These are phyloP conservation scores for Cyprinodon variegatus DNA, from an alignment of 2,113 vertebrate genomes.

Conservation along the genomic window DNA sequence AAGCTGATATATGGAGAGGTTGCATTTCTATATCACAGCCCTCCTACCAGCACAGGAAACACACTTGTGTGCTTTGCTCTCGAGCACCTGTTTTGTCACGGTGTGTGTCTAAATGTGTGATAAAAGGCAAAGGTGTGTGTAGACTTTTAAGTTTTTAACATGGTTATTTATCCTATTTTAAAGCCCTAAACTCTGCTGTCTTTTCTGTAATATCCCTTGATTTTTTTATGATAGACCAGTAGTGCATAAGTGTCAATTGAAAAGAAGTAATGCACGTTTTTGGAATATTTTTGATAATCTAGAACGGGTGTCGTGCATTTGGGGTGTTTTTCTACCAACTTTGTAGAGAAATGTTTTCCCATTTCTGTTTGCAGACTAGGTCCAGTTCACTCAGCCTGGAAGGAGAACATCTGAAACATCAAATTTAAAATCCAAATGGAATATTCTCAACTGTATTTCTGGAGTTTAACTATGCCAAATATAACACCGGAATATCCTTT, in stretches of 20 bases:
- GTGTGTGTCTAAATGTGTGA: constrained; percentile 39
- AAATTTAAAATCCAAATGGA: not conserved
- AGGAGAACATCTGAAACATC: not conserved
- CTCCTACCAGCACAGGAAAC: constrained; percentile 43
- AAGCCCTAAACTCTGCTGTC: constrained; percentile 55
- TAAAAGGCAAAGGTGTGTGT: constrained; percentile 48
- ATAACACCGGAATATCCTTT: not conserved
- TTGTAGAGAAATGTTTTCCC: not conserved
- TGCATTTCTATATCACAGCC: constrained; percentile 55
- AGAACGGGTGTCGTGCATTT: not conserved
- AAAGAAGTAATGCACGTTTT: not conserved
- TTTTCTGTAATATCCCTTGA: constrained; percentile 48
- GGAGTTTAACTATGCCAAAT: not conserved
- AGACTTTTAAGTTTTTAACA: constrained; percentile 31
- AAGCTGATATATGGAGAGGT: constrained; percentile 68
- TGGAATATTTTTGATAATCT: not conserved
- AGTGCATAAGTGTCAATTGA: not conserved
- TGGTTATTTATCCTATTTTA: constrained; percentile 69
- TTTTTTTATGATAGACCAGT: not conserved
- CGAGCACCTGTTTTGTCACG: constrained; percentile 18
- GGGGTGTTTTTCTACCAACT: not conserved
- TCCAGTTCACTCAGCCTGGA: not conserved
- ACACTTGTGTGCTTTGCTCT: constrained; percentile 15
- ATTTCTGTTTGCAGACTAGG: not conserved
- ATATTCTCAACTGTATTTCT: not conserved